Conservation (phyloP, 2,113 vertebrate genomes). For the Mesitornis unicolor region DNA sequence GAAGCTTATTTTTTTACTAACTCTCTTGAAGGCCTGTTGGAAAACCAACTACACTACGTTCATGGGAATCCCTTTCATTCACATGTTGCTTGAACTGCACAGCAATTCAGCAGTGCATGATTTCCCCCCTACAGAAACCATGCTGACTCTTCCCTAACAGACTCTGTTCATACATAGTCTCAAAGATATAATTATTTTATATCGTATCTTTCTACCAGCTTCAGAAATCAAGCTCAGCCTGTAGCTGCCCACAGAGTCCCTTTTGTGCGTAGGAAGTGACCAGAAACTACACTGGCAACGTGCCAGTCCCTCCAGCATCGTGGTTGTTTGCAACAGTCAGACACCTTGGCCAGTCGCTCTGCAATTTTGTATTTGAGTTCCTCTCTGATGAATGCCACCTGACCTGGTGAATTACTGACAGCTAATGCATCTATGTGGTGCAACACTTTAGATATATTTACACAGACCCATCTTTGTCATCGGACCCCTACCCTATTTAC, state of each 20-base stretch:
- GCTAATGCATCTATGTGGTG: neutral
- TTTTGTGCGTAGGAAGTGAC: neutral
- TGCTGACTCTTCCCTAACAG: neutral
- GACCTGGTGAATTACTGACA: neutral
- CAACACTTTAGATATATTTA: neutral
- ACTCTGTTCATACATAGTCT: neutral
- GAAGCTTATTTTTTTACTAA: neutral
- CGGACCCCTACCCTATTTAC: neutral
- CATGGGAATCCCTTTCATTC: neutral
- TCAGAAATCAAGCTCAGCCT: neutral
- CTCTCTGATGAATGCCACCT: neutral
- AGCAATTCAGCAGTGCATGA: neutral
- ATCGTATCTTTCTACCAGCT: neutral
- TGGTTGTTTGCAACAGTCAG: rapidly evolving
- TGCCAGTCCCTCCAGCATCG: neutral
- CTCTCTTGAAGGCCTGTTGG: neutral
- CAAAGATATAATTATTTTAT: neutral
- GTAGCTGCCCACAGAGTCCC: neutral
- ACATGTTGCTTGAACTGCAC: neutral
- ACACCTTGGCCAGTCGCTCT: neutral
- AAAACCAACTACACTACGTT: neutral
- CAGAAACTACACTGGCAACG: neutral
- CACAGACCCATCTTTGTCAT: neutral
- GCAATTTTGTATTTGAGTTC: neutral
- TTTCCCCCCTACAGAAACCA: neutral